Base-by-base conservation (phyloP, 2,797 vertebrate species). In the Rhyacichthys aspro region DNA sequence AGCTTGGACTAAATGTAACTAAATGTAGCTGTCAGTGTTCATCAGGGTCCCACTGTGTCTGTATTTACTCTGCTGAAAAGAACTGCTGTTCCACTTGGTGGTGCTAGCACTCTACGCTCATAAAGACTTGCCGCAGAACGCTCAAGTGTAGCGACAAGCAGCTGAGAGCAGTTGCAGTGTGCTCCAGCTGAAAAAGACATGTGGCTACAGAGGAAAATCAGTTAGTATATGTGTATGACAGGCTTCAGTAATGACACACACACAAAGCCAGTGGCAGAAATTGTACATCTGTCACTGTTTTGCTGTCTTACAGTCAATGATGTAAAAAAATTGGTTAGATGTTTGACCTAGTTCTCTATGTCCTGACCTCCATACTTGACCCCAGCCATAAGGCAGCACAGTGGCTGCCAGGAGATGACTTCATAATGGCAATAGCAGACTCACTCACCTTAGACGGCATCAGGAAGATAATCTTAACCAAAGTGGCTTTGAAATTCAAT, bases 351-450 rank as follows among this genome's bases (percentile, higher is more conserved):
- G 70, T 95, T 94, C 11, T 96, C 94, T 0, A 94, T 96, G 56
- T 96, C 92, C 0, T 95, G 95, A 56, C 95, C 95, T 10, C 95
- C 95, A 0, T 95, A 96, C 84, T 92, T n/a, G n/a, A n/a, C n/a
- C n/a, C n/a, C 95, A 76, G 95, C 84, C 0, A 94, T 90, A 1
- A 96, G 94, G 56, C 95, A 94, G 74, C 95, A 94, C 83, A 96
- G 91, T 0, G 95, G 92, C 1, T 96, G 94, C 95, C 94, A 95
- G 23, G 94, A 94, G 1, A 94, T 93, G 59, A 94, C 91, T 56
- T 95, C 91, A 0, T 94, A 95, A 95, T 28, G 94, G 85, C 59
- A 91, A 92, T 57, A 95, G 89, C 65, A 96, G 89, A 60, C 86
- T 96, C 81, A 94, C 94, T 95, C 67, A 95, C 95, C 95, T 95